phyloP scores from a whole-genome alignment of 2,888 invertebrate genomes.

The Osmoderma eremita region DNA sequence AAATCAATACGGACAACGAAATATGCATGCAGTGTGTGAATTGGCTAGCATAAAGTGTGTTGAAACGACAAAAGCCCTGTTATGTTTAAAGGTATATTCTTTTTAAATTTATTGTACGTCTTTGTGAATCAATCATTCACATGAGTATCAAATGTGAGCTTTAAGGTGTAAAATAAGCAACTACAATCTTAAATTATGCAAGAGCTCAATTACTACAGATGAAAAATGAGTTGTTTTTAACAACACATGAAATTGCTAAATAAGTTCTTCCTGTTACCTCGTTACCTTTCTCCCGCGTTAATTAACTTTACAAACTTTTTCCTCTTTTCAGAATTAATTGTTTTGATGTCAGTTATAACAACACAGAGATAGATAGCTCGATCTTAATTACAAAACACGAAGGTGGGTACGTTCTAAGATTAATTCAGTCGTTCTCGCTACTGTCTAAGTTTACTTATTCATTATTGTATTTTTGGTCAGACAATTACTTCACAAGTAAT shows the following conservation, averaged over 20 bases:
- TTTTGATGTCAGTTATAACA: not conserved
- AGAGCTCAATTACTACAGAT: not conserved
- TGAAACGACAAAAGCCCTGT: not conserved
- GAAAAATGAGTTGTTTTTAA: not conserved
- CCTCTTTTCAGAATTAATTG: slow-evolving; percentile 7
- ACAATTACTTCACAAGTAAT: slow-evolving; percentile 20
- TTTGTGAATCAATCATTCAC: too few relatives aligned
- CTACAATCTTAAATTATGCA: not conserved
- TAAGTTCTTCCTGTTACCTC: not conserved
- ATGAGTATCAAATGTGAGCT: not conserved
- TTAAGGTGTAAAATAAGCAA: not conserved
- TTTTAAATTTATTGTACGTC: too few relatives aligned
- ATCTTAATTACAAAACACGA: slow-evolving; percentile 10
- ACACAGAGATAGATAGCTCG: not conserved
- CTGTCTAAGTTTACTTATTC: slow-evolving; percentile 14
- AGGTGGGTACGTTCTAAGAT: not conserved
- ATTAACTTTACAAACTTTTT: not conserved
- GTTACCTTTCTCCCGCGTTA: not conserved
- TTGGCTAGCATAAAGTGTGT: not conserved
- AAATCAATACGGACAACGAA: slow-evolving; percentile 3
- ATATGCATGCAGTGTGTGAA: not conserved
- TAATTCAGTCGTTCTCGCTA: slow-evolving; percentile 12
- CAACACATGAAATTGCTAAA: not conserved
- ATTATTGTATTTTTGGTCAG: not conserved
- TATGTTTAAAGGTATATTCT: not conserved